A percentile compares a stretch with the other conserved stretches of the same genome.
Evolutionary conservation across 2,113 vertebrate species (phyloP).

Genomic region (Saguinus imperator): DNA sequence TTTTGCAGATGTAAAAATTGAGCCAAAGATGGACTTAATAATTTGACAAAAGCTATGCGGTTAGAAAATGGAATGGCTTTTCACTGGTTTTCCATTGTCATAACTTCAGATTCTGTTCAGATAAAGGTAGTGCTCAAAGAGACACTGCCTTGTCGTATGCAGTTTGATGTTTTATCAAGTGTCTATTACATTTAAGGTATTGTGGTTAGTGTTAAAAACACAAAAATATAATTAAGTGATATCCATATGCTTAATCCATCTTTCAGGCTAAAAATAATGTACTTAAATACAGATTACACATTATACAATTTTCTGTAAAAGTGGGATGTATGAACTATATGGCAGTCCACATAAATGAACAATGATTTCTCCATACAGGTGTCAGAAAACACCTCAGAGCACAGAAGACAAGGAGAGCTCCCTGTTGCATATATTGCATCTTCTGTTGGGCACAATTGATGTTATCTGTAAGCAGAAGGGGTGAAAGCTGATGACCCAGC

Average conservation of each 20-base stretch:
- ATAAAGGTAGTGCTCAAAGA: neutral
- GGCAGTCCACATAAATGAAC: neutral
- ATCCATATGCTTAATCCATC: neutral
- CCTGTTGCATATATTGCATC: accelerated
- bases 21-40: neutral
- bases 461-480: too few relatives aligned
- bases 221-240: neutral
- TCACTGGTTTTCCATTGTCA: neutral
- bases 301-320: neutral
- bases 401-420: too few relatives aligned
- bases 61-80: neutral
- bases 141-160: neutral
- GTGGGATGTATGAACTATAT: too few relatives aligned
- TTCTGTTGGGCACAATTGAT: accelerated
- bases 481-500: neutral
- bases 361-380: neutral
- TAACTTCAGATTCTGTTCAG: neutral
- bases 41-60: neutral
- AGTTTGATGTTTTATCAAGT: accelerated
- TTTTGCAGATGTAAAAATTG: neutral
- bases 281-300: neutral
- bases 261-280: neutral
- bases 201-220: neutral
- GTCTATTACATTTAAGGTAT: neutral
- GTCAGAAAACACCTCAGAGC: neutral